Base-by-base conservation (phyloP, 1,140 invertebrate genomes). In the Zophobas morio region DNA sequence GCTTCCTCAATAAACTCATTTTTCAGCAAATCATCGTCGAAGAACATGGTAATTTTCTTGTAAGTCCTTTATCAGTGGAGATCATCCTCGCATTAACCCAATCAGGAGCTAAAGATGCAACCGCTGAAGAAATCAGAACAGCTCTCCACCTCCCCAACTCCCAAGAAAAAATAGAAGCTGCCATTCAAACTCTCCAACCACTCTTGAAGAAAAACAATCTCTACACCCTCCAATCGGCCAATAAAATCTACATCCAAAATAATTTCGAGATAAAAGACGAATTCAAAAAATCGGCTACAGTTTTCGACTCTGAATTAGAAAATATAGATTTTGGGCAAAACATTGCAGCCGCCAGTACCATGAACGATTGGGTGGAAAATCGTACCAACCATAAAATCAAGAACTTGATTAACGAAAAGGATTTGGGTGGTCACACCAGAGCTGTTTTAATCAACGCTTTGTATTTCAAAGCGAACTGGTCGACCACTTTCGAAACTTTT, bases 271-370 rank as follows among this genome's bases (percentile, higher is more conserved):
- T 83, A 20, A 57, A 57, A 1, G 33, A 53, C 0, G 34, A 39
- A 5, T 80, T 75, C 51, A n/a, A 53, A 70, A 51, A 92, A 5
- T 83, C 86, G 42, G 86, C 90, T 33, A 42, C 34, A 5, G 81
- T 86, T 74, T 93, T 91, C 81, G 70, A 87, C 53, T 88, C 90
- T 0, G 86, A 87, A 35, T 84, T 89, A 3, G 84, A 90, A 74
- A 86, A 85, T 53, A 80, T 93, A 1, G 86, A 93, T 85, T 93
- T 93, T 53, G 84, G 78, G 53, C 70, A 82, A 37, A 81, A 85
- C 3, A 39, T 51, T 0, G 8, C 76, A 46, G 84, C 88, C 20
- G 87, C 89, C 0, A 35, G 6, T 8, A 39, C 1, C 35, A 60
- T 60, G 1, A 60, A 60, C 5, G 8, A 39, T 8, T 60, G 56